A percentile compares a stretch with the other conserved stretches of the same genome.
Evolutionary conservation across 2,797 vertebrate genomes (phyloP).

Genomic region (Rousettus madagascariensis): DNA sequence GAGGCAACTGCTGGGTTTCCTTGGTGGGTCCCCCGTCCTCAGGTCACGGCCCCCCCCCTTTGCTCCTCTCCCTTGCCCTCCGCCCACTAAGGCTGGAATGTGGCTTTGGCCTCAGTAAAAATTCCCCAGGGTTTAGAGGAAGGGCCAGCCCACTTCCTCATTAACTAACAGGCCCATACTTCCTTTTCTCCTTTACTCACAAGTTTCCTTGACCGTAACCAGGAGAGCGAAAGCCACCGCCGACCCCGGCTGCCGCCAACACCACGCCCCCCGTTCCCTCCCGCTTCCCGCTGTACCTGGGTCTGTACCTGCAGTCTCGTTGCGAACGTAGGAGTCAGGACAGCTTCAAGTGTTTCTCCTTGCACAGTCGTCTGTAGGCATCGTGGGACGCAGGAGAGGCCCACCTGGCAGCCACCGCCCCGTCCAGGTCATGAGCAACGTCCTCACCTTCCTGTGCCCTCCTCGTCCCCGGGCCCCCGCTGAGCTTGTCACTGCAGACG

Average conservation of each 20-base stretch:
- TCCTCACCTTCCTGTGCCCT: neutral
- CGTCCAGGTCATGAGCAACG: fast-evolving
- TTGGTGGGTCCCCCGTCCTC: too few species aligned
- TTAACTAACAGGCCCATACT: too few species aligned
- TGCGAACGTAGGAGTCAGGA: neutral
- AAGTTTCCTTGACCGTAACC: neutral
- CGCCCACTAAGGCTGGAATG: neutral
- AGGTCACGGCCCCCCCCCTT: neutral
- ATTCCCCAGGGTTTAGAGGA: neutral
- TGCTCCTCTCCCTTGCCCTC: neutral
- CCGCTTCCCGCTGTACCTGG: too few species aligned
- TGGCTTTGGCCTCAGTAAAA: neutral
- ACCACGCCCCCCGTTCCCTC: neutral
- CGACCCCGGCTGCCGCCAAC: neutral
- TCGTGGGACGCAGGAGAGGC: fast-evolving
- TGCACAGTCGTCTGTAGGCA: neutral
- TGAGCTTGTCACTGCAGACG: neutral
- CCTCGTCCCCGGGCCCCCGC: neutral
- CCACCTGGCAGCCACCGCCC: fast-evolving
- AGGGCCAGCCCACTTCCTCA: neutral
- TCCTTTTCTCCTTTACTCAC: neutral
- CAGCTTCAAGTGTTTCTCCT: neutral
- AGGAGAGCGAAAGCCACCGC: neutral
- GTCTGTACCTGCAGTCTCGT: fast-evolving
- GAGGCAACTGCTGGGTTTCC: neutral